phyloP scores from a whole-genome alignment of 2,113 vertebrate genomes.

The Rattus rattus region DNA sequence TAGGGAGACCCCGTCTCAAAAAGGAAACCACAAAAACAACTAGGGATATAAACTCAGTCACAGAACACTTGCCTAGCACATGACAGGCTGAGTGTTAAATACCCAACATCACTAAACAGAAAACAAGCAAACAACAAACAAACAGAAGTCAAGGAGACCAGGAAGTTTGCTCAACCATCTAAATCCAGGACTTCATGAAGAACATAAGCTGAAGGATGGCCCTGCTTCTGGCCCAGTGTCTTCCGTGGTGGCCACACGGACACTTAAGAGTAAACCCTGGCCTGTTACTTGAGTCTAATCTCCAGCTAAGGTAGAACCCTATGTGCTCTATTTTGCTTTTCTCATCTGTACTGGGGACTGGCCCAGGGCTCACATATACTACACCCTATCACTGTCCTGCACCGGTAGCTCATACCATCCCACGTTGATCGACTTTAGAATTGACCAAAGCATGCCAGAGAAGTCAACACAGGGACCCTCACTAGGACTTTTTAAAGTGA shows the following conservation, averaged over 20 bases:
- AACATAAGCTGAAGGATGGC: neutral
- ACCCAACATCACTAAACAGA: neutral
- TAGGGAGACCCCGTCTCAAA: neutral
- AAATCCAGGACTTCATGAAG: neutral
- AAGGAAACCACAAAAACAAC: neutral
- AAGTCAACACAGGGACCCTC: conserved; percentile 42
- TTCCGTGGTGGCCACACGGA: neutral
- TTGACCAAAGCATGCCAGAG: neutral
- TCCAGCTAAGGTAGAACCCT: neutral
- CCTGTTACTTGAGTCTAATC: neutral
- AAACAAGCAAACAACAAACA: neutral
- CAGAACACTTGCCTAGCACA: neutral
- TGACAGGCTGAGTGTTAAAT: neutral
- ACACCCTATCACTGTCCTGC: neutral
- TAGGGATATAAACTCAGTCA: neutral
- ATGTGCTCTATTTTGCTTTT: neutral
- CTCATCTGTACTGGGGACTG: neutral
- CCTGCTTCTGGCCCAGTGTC: neutral
- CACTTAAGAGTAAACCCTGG: neutral
- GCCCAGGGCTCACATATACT: neutral
- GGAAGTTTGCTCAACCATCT: neutral
- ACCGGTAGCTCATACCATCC: neutral
- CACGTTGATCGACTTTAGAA: conserved; percentile 23
- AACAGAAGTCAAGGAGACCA: neutral
- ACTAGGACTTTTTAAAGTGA: conserved; percentile 18